Conservation (phyloP, 2,888 invertebrate genomes). For the Tricholauxania praeusta region DNA sequence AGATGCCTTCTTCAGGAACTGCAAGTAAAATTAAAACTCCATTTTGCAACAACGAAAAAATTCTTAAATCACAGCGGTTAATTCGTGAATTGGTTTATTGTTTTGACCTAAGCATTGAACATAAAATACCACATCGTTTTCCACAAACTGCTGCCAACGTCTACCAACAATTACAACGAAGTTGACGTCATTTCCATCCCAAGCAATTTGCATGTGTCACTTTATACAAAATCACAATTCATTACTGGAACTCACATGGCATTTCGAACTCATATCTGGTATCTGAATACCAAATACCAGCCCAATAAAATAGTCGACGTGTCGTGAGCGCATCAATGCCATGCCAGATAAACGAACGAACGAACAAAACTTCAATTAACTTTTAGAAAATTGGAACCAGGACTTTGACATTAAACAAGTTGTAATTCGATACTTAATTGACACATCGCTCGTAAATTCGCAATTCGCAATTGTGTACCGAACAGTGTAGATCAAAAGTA, state of each 20-base stretch:
- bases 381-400: slow-evolving; percentile 46
- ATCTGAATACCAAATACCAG: neutral
- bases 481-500: slow-evolving; percentile 36
- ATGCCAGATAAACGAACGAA: neutral
- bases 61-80: no score
- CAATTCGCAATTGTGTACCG: slow-evolving; percentile 53
- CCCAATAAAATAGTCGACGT: slow-evolving; percentile 13
- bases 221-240: slow-evolving; percentile 25
- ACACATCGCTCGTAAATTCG: slow-evolving; percentile 68
- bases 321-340: slow-evolving; percentile 29
- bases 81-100: no score
- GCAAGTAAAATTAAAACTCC: no score
- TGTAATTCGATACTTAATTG: slow-evolving; percentile 69
- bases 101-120: no score
- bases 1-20: no score
- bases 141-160: no score
- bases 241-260: slow-evolving; percentile 3
- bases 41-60: no score
- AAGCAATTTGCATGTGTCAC: slow-evolving; percentile 41
- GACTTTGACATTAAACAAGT: slow-evolving; percentile 65
- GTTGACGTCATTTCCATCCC: neutral
- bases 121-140: no score
- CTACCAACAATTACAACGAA: no score
- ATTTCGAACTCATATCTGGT: neutral
- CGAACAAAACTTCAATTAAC: slow-evolving; percentile 59